These are phyloP conservation scores for Adrianichthys oophorus DNA, from an alignment of 2,797 vertebrate genomes.

Conservation along the genomic window DNA sequence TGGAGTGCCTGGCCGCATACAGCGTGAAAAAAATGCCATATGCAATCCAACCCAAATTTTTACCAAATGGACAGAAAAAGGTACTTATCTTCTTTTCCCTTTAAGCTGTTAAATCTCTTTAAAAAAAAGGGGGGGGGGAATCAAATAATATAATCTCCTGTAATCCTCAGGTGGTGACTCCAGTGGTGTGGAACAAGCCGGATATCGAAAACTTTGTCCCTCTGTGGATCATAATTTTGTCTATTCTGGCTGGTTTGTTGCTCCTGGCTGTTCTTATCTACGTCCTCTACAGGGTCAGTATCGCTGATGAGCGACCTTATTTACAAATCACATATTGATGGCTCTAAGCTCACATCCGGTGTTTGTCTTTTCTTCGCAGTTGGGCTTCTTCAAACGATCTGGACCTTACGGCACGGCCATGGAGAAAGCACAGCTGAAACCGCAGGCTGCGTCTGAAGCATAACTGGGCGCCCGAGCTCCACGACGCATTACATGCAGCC, in stretches of 20 bases:
- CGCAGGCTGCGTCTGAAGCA: slow-evolving; percentile 90
- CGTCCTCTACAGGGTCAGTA: slow-evolving; percentile 89
- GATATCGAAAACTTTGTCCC: slow-evolving; percentile 85
- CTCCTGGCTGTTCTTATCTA: slow-evolving; percentile 92
- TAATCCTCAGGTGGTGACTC: slow-evolving; percentile 79
- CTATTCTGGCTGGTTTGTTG: slow-evolving; percentile 88
- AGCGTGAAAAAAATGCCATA: slow-evolving; percentile 87
- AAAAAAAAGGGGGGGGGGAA: background rate
- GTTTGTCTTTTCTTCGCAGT: slow-evolving; percentile 57
- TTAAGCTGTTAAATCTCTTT: background rate
- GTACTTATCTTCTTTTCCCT: slow-evolving; percentile 54
- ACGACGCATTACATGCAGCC: slow-evolving; percentile 57
- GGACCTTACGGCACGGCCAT: slow-evolving; percentile 90
- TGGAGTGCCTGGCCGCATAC: slow-evolving; percentile 85
- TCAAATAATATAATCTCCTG: slow-evolving; percentile 3
- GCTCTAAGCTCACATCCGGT: background rate
- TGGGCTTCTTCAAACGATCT: slow-evolving; percentile 93
- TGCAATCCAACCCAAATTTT: slow-evolving; percentile 78
- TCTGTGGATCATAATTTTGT: slow-evolving; percentile 92
- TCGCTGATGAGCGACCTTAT: background rate
- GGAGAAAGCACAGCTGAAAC: slow-evolving; percentile 95
- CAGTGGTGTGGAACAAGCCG: slow-evolving; percentile 86
- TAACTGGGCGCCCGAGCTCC: slow-evolving; percentile 50
- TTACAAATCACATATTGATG: background rate
- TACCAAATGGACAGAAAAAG: slow-evolving; percentile 81